Evolutionary conservation across 2,888 invertebrate species (phyloP).

Genomic region (Metacarcinus magister): DNA sequence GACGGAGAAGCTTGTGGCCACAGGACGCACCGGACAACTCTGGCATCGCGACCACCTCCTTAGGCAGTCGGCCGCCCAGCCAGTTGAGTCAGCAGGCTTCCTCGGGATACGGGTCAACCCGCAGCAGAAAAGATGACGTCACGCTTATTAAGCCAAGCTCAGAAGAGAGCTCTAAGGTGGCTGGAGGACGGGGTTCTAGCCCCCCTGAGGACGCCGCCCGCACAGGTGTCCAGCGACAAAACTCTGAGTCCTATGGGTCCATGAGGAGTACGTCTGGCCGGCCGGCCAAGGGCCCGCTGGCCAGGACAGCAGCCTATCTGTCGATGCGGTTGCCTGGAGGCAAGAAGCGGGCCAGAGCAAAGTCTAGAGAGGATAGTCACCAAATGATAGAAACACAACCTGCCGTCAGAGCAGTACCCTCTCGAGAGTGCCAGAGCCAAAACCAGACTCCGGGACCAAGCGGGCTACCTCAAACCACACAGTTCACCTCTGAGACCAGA

Average conservation of each 20-base stretch:
- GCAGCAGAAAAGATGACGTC: conserved; percentile 83
- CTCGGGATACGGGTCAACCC: conserved; percentile 86
- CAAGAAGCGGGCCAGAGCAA: conserved; percentile 66
- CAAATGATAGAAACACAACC: conserved; percentile 72
- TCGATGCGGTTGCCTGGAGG: conserved; percentile 79
- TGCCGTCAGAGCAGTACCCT: conserved; percentile 36
- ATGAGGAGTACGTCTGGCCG: conserved; percentile 74
- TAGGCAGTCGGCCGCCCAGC: conserved; percentile 84
- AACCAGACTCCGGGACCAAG: background rate
- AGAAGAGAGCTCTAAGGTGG: conserved; percentile 69
- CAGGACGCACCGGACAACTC: conserved; percentile 68
- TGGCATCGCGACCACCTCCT: conserved; percentile 55
- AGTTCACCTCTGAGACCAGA: conserved; percentile 77
- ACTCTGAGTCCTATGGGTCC: conserved; percentile 76
- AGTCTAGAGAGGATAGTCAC: conserved; percentile 64
- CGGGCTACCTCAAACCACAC: conserved; percentile 68
- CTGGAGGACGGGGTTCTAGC: conserved; percentile 70
- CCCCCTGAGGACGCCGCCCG: conserved; percentile 68
- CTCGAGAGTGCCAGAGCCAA: background rate
- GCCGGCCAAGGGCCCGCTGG: conserved; percentile 75
- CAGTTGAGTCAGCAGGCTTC: conserved; percentile 85
- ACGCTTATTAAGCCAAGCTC: conserved; percentile 64
- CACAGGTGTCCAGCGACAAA: conserved; percentile 68
- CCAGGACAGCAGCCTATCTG: conserved; percentile 81
- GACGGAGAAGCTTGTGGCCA: conserved; percentile 60